Evolutionary conservation across 2,113 vertebrate species (phyloP).

Genomic region (Phocoena phocoena): DNA sequence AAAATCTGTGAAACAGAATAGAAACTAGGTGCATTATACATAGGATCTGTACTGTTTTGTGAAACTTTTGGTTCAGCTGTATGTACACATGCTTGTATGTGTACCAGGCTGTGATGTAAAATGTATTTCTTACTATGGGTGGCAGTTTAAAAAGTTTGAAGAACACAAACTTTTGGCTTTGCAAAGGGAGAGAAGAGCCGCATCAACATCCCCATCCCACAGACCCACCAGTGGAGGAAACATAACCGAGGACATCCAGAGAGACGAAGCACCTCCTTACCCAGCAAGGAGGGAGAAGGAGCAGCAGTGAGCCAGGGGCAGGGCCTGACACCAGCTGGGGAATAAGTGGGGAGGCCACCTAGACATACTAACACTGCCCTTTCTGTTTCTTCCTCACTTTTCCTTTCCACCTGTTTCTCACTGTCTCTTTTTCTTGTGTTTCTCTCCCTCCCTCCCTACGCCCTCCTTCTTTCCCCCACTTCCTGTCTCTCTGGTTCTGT

Average conservation of each 20-base stretch:
- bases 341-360: background rate
- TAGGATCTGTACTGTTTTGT: background rate
- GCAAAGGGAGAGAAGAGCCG: background rate
- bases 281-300: background rate
- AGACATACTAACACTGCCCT: slow-evolving; percentile 53
- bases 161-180: slow-evolving; percentile 3
- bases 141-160: slow-evolving; percentile 20
- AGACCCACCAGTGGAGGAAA: background rate
- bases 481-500: background rate
- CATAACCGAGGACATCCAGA: background rate
- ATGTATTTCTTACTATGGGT: background rate
- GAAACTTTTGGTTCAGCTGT: background rate
- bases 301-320: background rate
- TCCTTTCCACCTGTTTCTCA: slow-evolving; percentile 29
- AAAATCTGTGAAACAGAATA: background rate
- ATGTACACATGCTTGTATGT: background rate
- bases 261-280: background rate
- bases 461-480: background rate
- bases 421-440: background rate
- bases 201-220: background rate
- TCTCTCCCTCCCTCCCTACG: background rate
- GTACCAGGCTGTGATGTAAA: background rate
- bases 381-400: slow-evolving; percentile 60
- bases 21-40: background rate
- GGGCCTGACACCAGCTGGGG: background rate